Conservation (phyloP, 2,113 vertebrate genomes). For the Eurystomus gularis region DNA sequence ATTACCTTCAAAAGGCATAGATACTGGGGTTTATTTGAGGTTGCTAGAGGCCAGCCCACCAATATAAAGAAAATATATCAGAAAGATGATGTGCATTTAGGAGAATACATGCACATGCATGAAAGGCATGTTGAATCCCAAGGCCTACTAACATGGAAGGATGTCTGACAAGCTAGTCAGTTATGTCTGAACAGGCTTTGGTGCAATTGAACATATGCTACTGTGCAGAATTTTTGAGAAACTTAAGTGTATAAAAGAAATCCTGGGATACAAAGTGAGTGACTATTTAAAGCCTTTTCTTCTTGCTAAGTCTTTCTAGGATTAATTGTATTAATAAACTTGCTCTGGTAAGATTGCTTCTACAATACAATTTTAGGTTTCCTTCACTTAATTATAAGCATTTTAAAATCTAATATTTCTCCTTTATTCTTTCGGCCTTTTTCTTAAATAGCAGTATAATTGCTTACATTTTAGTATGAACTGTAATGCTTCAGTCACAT, state of each 20-base stretch:
- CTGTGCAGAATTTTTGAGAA: background rate
- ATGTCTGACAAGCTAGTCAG: background rate
- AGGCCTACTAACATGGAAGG: background rate
- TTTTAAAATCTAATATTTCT: background rate
- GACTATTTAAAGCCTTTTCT: background rate
- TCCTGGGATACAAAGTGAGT: background rate
- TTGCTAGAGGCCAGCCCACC: background rate
- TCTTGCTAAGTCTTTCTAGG: background rate
- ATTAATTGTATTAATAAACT: background rate
- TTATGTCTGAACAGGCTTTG: background rate
- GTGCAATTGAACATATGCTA: background rate
- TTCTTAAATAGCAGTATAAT: background rate
- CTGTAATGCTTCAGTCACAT: conserved; percentile 59
- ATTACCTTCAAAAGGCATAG: background rate
- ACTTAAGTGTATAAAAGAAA: background rate
- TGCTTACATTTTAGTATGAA: background rate
- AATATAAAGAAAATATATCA: background rate
- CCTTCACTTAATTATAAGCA: background rate
- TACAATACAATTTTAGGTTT: background rate
- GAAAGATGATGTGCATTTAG: background rate
- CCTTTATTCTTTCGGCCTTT: background rate
- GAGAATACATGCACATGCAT: background rate
- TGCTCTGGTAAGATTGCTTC: background rate
- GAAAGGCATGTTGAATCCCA: background rate
- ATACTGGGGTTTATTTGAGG: background rate